These are phyloP conservation scores for Machimus atricapillus DNA, from an alignment of 2,888 invertebrate genomes.

Conservation along the genomic window DNA sequence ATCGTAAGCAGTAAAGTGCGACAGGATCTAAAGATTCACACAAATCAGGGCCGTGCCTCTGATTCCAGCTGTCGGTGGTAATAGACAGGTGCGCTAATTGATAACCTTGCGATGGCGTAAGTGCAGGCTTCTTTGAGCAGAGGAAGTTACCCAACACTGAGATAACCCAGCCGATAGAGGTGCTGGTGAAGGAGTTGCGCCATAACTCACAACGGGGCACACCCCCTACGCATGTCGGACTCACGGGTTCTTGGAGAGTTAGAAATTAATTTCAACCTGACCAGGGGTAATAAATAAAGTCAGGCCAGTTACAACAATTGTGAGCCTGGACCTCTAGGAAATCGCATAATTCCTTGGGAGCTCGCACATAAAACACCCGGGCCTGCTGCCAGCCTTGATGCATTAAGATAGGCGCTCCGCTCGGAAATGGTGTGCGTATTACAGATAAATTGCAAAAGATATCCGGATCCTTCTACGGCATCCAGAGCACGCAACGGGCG, in stretches of 20 bases:
- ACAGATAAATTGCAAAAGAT: conserved; percentile 47
- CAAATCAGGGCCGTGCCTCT: not conserved
- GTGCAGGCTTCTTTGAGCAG: not conserved
- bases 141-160: not conserved
- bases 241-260: not conserved
- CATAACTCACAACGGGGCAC: not conserved
- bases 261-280: conserved; percentile 31
- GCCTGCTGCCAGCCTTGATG: conserved; percentile 38
- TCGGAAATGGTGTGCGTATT: conserved; percentile 47
- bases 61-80: not conserved
- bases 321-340: conserved; percentile 1
- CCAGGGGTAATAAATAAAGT: conserved; percentile 23
- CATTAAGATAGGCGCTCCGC: conserved; percentile 44
- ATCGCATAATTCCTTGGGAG: conserved; percentile 32
- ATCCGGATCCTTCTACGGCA: conserved; percentile 39
- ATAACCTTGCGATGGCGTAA: not conserved
- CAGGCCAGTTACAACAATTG: not conserved
- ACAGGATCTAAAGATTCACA: not conserved
- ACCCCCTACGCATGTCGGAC: conserved; percentile 25
- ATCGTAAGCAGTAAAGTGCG: not conserved
- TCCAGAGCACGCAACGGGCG: conserved; percentile 41
- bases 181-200: not conserved
- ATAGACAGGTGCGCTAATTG: not conserved
- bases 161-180: not conserved
- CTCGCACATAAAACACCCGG: conserved; percentile 38